Evolutionary conservation across 2,113 vertebrate genomes (phyloP).

Genomic region (Bambusicola thoracicus): DNA sequence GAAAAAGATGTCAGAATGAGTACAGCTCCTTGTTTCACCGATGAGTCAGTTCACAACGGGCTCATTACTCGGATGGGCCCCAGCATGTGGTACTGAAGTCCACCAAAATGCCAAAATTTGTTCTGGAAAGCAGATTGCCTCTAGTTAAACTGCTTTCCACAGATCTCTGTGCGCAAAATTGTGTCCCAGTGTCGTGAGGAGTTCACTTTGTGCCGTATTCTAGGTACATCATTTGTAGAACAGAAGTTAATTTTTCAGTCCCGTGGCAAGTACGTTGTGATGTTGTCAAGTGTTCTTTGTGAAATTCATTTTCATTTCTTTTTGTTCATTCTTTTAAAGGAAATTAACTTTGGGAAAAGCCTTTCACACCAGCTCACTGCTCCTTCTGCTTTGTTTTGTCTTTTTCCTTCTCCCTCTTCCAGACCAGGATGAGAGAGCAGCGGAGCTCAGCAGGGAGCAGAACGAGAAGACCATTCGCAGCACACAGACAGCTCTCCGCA

Average conservation of each 20-base stretch:
- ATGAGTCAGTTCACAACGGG: slow-evolving; percentile 45
- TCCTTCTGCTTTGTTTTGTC: slow-evolving; percentile 43
- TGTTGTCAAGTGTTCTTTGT: slow-evolving; percentile 47
- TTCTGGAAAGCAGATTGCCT: slow-evolving; percentile 21
- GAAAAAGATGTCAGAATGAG: slow-evolving; percentile 21
- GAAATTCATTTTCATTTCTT: slow-evolving; percentile 47
- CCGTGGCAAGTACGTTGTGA: slow-evolving; percentile 53
- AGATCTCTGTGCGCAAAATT: slow-evolving; percentile 47
- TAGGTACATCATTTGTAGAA: slow-evolving; percentile 70
- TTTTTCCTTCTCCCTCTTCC: slow-evolving; percentile 67
- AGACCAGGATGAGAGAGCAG: slow-evolving; percentile 86
- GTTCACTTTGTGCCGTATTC: slow-evolving; percentile 28
- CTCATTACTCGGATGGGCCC: neutral
- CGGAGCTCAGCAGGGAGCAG: slow-evolving; percentile 86
- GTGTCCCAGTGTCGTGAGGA: slow-evolving; percentile 27
- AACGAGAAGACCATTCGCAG: slow-evolving; percentile 89
- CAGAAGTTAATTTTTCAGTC: slow-evolving; percentile 67
- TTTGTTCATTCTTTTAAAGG: slow-evolving; percentile 49
- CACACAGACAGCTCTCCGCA: slow-evolving; percentile 86
- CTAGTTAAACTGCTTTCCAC: slow-evolving; percentile 26
- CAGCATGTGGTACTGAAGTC: neutral
- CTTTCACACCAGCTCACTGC: slow-evolving; percentile 60
- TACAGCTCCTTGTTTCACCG: slow-evolving; percentile 71
- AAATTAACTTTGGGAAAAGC: slow-evolving; percentile 52
- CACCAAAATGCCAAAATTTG: neutral